A percentile compares a stretch with the other conserved stretches of the same genome.
These are phyloP conservation scores for Nomada fabriciana DNA, from an alignment of 2,888 invertebrate genomes.

Conservation along the genomic window DNA sequence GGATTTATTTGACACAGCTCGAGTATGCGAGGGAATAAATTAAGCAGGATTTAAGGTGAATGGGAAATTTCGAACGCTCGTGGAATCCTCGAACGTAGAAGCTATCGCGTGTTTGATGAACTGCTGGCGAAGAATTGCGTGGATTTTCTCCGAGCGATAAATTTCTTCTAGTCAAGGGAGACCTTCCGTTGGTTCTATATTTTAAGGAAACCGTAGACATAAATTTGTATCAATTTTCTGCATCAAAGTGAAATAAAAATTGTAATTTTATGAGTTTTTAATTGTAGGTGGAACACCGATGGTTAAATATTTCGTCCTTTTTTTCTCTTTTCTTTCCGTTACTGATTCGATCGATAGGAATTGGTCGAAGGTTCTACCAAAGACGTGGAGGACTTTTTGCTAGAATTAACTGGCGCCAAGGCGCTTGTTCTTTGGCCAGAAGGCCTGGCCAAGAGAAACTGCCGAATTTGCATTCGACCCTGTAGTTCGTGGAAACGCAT, in stretches of 20 bases:
- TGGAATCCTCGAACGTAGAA: slow-evolving; percentile 17
- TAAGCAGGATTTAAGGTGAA: slow-evolving; percentile 8
- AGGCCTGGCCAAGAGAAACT: slow-evolving; percentile 41
- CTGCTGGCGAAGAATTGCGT: slow-evolving; percentile 14
- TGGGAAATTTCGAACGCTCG: slow-evolving; percentile 24
- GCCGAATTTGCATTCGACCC: slow-evolving; percentile 65
- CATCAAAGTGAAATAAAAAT: too few relatives aligned
- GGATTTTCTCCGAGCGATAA: slow-evolving; percentile 18
- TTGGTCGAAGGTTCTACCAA: background rate
- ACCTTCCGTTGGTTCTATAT: background rate
- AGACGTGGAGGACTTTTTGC: slow-evolving; percentile 27
- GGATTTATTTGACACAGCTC: slow-evolving; percentile 6
- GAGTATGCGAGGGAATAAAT: slow-evolving; percentile 20
- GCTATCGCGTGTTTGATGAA: slow-evolving; percentile 29
- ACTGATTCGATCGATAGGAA: slow-evolving; percentile 14
- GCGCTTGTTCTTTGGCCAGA: slow-evolving; percentile 27
- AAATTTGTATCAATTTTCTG: background rate
- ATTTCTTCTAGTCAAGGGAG: background rate
- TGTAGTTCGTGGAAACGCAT: slow-evolving; percentile 54
- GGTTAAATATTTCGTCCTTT: background rate
- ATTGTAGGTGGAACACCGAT: background rate
- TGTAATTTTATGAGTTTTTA: background rate
- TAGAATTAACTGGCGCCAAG: slow-evolving; percentile 63
- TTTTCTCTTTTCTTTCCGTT: background rate
- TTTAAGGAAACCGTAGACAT: background rate